Evolutionary conservation across 2,888 invertebrate genomes (phyloP).

Genomic region (Ligdia adustata): DNA sequence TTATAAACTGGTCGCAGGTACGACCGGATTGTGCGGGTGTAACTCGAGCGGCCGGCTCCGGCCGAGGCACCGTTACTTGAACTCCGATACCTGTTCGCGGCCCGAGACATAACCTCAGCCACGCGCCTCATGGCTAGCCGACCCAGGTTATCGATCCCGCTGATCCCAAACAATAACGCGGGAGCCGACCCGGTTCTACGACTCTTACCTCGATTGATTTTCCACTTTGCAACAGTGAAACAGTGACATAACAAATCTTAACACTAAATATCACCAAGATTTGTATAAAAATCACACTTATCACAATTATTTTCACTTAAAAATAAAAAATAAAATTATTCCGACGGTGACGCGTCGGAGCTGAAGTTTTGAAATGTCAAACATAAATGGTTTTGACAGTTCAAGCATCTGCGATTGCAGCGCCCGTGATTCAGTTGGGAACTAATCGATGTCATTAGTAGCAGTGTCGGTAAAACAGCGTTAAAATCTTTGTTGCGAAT

Average conservation of each 20-base stretch:
- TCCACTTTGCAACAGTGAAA: slow-evolving; percentile 75
- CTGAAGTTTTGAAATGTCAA: slow-evolving; percentile 21
- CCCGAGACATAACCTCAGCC: slow-evolving; percentile 81
- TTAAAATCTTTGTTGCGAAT: too few species aligned
- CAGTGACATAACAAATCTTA: slow-evolving; percentile 81
- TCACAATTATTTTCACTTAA: slow-evolving; percentile 79
- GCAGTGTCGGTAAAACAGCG: slow-evolving; percentile 10
- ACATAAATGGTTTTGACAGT: slow-evolving; percentile 36
- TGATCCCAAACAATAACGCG: slow-evolving; percentile 77
- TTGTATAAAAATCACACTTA: slow-evolving; percentile 82
- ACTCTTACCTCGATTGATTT: slow-evolving; percentile 77
- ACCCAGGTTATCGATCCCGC: slow-evolving; percentile 82
- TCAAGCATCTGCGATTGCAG: neutral
- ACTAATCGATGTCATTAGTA: neutral
- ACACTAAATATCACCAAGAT: slow-evolving; percentile 79
- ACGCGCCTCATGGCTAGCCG: slow-evolving; percentile 82
- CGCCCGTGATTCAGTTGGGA: neutral
- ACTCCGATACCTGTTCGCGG: slow-evolving; percentile 76
- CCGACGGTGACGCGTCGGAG: slow-evolving; percentile 76
- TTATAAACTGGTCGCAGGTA: slow-evolving; percentile 71
- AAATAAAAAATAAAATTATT: slow-evolving; percentile 75
- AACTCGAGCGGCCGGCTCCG: slow-evolving; percentile 68
- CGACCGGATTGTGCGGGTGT: slow-evolving; percentile 77
- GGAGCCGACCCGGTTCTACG: slow-evolving; percentile 47
- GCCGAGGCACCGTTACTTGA: slow-evolving; percentile 80